phyloP scores from a whole-genome alignment of 2,113 vertebrate species.

The Empidonax traillii region DNA sequence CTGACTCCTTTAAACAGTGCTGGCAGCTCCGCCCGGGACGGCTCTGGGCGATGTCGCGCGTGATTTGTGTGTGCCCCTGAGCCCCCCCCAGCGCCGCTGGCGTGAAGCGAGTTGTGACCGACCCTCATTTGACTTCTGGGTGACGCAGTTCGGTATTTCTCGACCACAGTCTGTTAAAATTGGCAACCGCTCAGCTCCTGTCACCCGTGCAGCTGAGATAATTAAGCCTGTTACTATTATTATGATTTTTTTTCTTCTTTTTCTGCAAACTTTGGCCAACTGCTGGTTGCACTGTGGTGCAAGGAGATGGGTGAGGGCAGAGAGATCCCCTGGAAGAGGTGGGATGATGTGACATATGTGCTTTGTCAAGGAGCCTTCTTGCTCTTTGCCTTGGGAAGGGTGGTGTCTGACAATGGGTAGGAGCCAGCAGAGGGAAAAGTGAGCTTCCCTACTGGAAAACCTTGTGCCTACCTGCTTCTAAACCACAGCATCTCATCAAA shows the following conservation, averaged over 20 bases:
- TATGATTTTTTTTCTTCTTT: not conserved
- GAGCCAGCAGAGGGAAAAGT: not conserved
- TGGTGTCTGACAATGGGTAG: not conserved
- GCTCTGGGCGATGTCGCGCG: accelerated
- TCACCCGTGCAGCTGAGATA: slow-evolving; percentile 1
- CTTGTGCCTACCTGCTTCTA: not conserved
- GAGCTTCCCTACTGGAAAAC: not conserved
- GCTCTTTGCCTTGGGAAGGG: not conserved
- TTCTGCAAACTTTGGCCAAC: not conserved
- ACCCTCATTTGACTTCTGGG: slow-evolving; percentile 36
- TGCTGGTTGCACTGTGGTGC: not conserved
- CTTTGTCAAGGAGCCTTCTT: not conserved
- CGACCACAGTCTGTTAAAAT: slow-evolving; percentile 41
- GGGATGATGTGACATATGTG: not conserved
- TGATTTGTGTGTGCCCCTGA: not conserved
- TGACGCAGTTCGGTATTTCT: slow-evolving; percentile 31
- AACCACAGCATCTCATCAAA: not conserved
- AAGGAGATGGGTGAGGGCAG: not conserved
- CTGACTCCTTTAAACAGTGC: not conserved
- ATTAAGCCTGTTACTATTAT: slow-evolving; percentile 37
- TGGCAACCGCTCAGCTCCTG: slow-evolving; percentile 32
- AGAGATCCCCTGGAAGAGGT: not conserved
- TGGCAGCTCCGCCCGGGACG: not conserved
- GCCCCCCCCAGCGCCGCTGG: not conserved
- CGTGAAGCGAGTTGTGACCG: not conserved